Evolutionary conservation across 2,888 invertebrate species (phyloP), one percentile per base, ranked within the genome.

Genomic region (Hemithea aestivaria): DNA sequence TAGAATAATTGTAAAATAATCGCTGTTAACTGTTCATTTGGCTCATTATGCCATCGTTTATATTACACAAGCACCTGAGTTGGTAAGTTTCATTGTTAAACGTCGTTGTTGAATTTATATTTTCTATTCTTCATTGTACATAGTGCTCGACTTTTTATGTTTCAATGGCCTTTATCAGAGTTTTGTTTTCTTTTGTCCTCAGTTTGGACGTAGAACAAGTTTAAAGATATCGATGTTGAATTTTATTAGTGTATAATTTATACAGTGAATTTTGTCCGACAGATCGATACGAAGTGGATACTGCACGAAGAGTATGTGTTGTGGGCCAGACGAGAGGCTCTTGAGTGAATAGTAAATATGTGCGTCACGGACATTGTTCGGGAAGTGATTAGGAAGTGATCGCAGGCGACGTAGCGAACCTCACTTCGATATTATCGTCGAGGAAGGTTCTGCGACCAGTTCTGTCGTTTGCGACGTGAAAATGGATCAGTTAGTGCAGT

Each of bases 401-500:
- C 69, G 68, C 63, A 65, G 66, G 66, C 66, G 65, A 63, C 53
- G 63, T 67, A 66, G 62, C 58, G 55, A 63, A 60, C 60, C 68
- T 62, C 59, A 32, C 35, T 51, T 51, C 48, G 52, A 51, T 54
- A 55, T 51, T 47, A 51, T 55, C 51, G 47, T 34, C 24, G 39
- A 39, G 40, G 46, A 38, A 51, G 45, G 47, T 50, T 10, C 20
- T 9, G 6, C 22, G 11, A 27, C n/a, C 22, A 26, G 29, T 10
- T 28, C 11, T 35, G 20, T 35, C 34, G 40, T 45, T 35, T 34
- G 45, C 45, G 53, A 56, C 55, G 53, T 51, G 58, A 73, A 61
- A 50, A 88, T 88, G 88, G 85, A 87, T 56, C 79, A 78, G 50
- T 73, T 74, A 36, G 72, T 90, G 58, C 90, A 90, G 71, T 96